Evolutionary conservation across 1,140 invertebrate species (phyloP), one percentile per base, ranked within the genome.

Genomic region (Pemphigus obesinymphae): DNA sequence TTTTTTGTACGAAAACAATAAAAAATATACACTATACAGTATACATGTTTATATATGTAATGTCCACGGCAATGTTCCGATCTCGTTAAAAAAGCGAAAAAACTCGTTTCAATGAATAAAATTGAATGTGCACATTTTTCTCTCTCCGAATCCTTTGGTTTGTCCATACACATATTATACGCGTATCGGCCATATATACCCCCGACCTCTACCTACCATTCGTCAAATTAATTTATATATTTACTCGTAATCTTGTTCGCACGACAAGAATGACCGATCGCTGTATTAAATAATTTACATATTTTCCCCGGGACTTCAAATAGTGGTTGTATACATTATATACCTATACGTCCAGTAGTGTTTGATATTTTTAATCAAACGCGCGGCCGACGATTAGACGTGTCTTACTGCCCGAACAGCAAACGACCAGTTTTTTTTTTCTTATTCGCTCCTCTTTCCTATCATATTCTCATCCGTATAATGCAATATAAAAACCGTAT

Each of bases 241-340:
- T 29, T 17, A 3, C 15, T 8, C 4, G 43, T 48, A 72, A 76
- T 76, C 45, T 31, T 55, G 73, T 76, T 34, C 31, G 17, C 40
- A 78, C 29, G 31, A 78, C 75, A 78, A 43, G 23, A 78, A 78
- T 78, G 75, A 78, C 75, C 34, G 75, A 78, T 78, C 53, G 37
- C 6, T 20, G 34, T 26, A 43, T 58, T 29, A 61, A 78, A 78
- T 72, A 61, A 78, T 78, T 78, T 58, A 20, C 50, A 58, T 78
- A 58, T 78, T 76, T 37, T 29, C 48, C 70, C 15, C 66, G 13
- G 8, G 34, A 45, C 66, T 43, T 43, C 37, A 15, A 37, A 70
- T 70, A 37, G 66, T 23, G 15, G 20, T 20, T 50, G 5, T 20
- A 20, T n/a, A 20, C 6, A 50, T 3, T 50, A 50, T 50, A 45